Evolutionary conservation across 2,888 invertebrate species (phyloP).

Genomic region (Bhutanitis thaidina): DNA sequence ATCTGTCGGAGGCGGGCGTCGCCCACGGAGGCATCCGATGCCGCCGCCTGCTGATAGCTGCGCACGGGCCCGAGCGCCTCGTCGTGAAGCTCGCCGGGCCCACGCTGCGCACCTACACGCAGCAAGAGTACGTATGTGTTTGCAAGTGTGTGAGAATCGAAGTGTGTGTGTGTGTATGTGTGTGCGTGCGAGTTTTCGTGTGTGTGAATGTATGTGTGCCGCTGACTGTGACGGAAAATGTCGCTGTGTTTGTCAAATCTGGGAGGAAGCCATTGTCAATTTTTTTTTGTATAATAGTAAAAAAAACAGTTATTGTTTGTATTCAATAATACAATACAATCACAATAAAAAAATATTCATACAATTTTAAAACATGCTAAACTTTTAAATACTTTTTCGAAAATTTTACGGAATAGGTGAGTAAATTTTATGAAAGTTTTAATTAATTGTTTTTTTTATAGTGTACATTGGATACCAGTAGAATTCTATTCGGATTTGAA

Average conservation of each 20-base stretch:
- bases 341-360: no score
- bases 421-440: no score
- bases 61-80: constrained; percentile 83
- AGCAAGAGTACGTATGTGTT: constrained; percentile 81
- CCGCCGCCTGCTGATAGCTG: constrained; percentile 88
- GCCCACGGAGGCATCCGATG: constrained; percentile 93
- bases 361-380: no score
- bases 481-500: constrained; percentile 87
- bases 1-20: constrained; percentile 90
- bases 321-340: no score
- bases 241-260: no score
- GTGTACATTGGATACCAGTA: constrained; percentile 94
- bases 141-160: no score
- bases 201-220: background rate
- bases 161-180: background rate
- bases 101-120: constrained; percentile 82
- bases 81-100: constrained; percentile 91
- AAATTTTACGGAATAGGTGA: no score
- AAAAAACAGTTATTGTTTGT: no score
- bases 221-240: no score
- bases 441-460: constrained; percentile 43
- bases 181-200: background rate
- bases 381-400: no score
- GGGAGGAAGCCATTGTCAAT: no score
- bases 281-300: no score